A percentile compares a stretch with the other conserved stretches of the same genome.
These are phyloP conservation scores for Rhysida immarginata DNA, from an alignment of 1,140 invertebrate species.

Conservation along the genomic window DNA sequence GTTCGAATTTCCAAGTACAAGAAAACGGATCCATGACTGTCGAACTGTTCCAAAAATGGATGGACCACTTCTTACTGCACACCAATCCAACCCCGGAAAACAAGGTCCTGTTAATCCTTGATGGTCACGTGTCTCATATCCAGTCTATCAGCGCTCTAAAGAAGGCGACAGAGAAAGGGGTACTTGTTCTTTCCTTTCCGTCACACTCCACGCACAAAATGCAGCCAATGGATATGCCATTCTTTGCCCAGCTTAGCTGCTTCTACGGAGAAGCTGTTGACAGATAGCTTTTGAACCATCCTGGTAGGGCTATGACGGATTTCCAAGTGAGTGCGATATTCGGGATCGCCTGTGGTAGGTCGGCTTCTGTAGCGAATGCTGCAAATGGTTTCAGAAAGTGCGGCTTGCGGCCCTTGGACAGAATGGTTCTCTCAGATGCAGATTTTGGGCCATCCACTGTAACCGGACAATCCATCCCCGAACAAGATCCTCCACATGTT, in stretches of 20 bases:
- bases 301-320: slow-evolving; percentile 1
- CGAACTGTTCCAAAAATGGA: slow-evolving; percentile 22
- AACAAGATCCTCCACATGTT: no score
- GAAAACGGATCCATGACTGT: not conserved
- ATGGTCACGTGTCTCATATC: slow-evolving; percentile 28
- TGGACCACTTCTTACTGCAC: slow-evolving; percentile 22
- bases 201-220: slow-evolving; percentile 28
- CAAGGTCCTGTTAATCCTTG: slow-evolving; percentile 24
- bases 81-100: slow-evolving; percentile 16
- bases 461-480: no score
- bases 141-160: slow-evolving; percentile 26
- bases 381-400: slow-evolving; percentile 10
- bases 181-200: slow-evolving; percentile 25
- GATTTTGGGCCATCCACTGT: not conserved
- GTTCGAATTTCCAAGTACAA: not conserved
- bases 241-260: slow-evolving; percentile 26
- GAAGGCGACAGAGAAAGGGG: slow-evolving; percentile 22
- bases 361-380: slow-evolving; percentile 5
- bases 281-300: slow-evolving; percentile 19
- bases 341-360: slow-evolving; percentile 3
- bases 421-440: slow-evolving; percentile 1
- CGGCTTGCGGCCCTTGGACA: slow-evolving; percentile 10
- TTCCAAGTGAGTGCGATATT: slow-evolving; percentile 6
- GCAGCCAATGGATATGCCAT: slow-evolving; percentile 27
- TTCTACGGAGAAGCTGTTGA: slow-evolving; percentile 23